These are phyloP conservation scores for Homarus gammarus DNA, from an alignment of 2,888 invertebrate genomes.

Conservation along the genomic window DNA sequence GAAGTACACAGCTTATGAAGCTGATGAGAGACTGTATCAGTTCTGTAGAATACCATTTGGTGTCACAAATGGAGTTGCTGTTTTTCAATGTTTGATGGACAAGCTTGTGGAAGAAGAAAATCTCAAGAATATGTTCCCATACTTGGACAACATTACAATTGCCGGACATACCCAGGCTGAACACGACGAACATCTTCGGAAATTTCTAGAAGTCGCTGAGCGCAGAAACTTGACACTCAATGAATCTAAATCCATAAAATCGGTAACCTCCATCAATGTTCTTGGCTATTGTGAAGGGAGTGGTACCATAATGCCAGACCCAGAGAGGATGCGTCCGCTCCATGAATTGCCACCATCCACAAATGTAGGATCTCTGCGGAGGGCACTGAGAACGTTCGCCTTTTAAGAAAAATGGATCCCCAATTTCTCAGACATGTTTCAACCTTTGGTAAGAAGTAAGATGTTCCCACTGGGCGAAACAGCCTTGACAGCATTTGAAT, in stretches of 20 bases:
- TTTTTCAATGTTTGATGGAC: not conserved
- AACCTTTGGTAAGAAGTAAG: not conserved
- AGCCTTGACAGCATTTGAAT: not conserved
- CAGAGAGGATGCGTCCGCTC: not conserved
- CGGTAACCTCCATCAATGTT: conserved; percentile 17
- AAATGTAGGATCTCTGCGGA: not conserved
- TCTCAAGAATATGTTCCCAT: not conserved
- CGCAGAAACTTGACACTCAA: conserved; percentile 13
- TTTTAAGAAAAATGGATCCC: conserved; percentile 7
- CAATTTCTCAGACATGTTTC: not conserved
- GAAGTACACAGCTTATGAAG: no score
- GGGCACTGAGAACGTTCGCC: conserved; percentile 25
- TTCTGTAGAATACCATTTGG: no score
- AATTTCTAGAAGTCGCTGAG: conserved; percentile 10
- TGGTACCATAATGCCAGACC: conserved; percentile 47
- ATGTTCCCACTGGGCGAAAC: not conserved
- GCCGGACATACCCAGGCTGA: conserved; percentile 16
- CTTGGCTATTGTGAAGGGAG: conserved; percentile 47
- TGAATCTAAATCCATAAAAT: conserved; percentile 28
- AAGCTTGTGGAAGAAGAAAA: not conserved
- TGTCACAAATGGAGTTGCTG: no score
- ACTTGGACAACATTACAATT: not conserved
- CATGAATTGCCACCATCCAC: conserved; percentile 35
- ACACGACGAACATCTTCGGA: conserved; percentile 28
- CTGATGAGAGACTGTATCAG: no score